Conservation (phyloP, 2,113 vertebrate species). For the Perognathus longimembris region DNA sequence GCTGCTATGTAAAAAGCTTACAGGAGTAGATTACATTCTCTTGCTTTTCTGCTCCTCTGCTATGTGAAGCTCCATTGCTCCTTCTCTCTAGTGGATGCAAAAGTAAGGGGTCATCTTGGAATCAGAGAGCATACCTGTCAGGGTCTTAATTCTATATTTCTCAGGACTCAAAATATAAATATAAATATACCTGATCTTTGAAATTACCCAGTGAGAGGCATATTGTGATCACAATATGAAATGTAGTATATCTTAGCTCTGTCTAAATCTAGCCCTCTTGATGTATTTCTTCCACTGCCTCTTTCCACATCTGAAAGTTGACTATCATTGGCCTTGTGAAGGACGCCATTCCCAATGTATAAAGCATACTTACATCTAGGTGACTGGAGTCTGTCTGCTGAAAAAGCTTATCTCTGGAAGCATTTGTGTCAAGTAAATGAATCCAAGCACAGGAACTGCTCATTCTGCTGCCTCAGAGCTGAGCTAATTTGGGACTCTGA, state of each 20-base stretch:
- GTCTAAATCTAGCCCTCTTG: neutral
- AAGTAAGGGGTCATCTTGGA: neutral
- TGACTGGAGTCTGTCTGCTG: neutral
- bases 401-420: conserved; percentile 28
- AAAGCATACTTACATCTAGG: neutral
- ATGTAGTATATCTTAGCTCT: no score
- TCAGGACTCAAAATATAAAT: neutral
- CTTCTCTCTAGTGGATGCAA: neutral
- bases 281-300: neutral
- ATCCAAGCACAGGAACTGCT: neutral
- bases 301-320: neutral
- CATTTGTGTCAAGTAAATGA: conserved; percentile 18
- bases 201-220: neutral
- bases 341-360: neutral
- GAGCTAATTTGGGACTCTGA: conserved; percentile 43
- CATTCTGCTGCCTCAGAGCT: neutral
- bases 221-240: neutral
- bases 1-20: neutral
- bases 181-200: neutral
- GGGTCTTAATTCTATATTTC: neutral
- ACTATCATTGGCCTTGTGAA: neutral
- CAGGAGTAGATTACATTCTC: neutral
- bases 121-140: neutral
- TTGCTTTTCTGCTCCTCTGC: neutral
- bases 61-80: neutral